Conservation (phyloP, 2,888 invertebrate species). For the Drosophila testacea region DNA sequence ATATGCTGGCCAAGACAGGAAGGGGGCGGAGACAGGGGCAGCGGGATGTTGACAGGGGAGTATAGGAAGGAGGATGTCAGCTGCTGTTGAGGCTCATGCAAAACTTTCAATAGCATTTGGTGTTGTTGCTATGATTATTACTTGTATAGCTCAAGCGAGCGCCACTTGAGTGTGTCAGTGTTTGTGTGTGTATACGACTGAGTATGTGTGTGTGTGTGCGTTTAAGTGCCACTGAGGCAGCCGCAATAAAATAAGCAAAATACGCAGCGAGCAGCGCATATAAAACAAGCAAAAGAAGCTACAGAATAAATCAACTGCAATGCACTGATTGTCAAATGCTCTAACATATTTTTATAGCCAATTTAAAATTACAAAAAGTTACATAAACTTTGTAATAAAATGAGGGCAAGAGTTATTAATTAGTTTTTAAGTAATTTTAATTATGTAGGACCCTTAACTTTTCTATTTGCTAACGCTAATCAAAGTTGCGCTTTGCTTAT, state of each 20-base stretch:
- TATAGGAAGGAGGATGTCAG: neutral
- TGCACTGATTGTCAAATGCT: conserved; percentile 21
- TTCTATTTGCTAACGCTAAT: too few relatives aligned
- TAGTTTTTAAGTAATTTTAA: too few relatives aligned
- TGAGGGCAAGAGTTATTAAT: too few relatives aligned
- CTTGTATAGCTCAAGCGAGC: conserved; percentile 48
- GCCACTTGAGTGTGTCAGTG: conserved; percentile 50
- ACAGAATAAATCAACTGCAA: neutral
- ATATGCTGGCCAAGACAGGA: conserved; percentile 13
- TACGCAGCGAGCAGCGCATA: conserved; percentile 9
- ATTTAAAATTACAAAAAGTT: neutral
- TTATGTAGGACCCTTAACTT: too few relatives aligned
- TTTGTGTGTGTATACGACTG: conserved; percentile 9
- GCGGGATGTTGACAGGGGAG: neutral
- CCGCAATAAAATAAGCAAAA: conserved; percentile 63
- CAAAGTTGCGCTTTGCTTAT: too few relatives aligned
- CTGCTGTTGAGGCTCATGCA: conserved; percentile 47
- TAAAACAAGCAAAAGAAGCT: conserved; percentile 38
- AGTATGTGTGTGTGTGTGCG: conserved; percentile 13
- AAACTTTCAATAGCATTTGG: conserved; percentile 71
- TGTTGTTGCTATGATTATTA: conserved; percentile 56
- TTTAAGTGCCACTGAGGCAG: conserved; percentile 54
- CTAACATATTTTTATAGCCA: conserved; percentile 6
- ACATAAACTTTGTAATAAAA: too few relatives aligned
- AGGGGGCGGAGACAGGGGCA: neutral